Evolutionary conservation across 2,113 vertebrate genomes (phyloP).

Genomic region (Pungitius pungitius): DNA sequence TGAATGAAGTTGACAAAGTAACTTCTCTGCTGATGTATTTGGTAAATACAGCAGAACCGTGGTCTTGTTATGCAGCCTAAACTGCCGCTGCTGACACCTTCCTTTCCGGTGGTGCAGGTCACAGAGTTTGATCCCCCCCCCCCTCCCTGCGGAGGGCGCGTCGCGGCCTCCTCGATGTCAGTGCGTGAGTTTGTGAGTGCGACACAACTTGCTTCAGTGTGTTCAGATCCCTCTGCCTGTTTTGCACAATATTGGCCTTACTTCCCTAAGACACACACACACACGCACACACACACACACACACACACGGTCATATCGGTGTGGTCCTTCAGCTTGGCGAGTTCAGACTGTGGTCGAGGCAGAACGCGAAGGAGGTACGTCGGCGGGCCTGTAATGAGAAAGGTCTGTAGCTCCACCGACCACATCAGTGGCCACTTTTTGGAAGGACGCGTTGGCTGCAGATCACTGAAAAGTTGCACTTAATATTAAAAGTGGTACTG

Average conservation of each 20-base stretch:
- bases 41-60: background rate
- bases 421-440: slow-evolving; percentile 44
- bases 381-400: slow-evolving; percentile 34
- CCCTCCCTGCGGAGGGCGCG: no score
- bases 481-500: slow-evolving; percentile 32
- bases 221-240: slow-evolving; percentile 4
- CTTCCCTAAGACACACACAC: background rate
- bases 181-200: background rate
- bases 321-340: slow-evolving; percentile 37
- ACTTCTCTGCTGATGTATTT: background rate
- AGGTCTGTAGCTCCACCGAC: slow-evolving; percentile 24
- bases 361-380: slow-evolving; percentile 15
- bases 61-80: background rate
- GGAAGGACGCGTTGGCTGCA: slow-evolving; percentile 22
- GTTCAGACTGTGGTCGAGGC: slow-evolving; percentile 17
- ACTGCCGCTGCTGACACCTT: background rate
- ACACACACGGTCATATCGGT: slow-evolving; percentile 13
- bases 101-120: background rate
- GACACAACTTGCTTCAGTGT: background rate
- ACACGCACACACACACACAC: slow-evolving; percentile 5
- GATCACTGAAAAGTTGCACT: slow-evolving; percentile 29
- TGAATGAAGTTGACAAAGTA: background rate
- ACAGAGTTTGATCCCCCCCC: no score
- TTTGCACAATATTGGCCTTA: background rate
- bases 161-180: background rate